phyloP scores from a whole-genome alignment of 1,140 invertebrate species.

The Caenorhabditis tropicalis region DNA sequence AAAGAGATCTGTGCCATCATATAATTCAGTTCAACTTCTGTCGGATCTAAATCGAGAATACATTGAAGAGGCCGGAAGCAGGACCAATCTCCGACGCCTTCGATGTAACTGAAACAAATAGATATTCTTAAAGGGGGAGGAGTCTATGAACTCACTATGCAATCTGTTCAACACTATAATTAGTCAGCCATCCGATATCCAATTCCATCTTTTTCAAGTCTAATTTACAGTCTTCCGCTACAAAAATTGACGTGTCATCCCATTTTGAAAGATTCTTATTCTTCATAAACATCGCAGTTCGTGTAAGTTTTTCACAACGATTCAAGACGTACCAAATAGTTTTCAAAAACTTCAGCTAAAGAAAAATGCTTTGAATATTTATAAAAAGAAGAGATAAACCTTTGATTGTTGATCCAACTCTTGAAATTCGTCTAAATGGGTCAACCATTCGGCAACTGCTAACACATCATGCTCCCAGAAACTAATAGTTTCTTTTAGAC shows the following conservation, averaged over 20 bases:
- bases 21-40: background rate
- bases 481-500: background rate
- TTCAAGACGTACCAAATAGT: background rate
- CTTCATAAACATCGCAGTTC: background rate
- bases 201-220: background rate
- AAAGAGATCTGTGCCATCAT: background rate
- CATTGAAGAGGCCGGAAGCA: background rate
- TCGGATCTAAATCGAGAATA: background rate
- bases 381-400: too few species aligned
- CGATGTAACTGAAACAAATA: background rate
- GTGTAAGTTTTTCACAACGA: background rate
- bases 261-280: background rate
- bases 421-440: slow-evolving; percentile 6
- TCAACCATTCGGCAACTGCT: background rate
- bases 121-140: background rate
- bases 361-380: too few species aligned
- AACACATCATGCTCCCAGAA: background rate
- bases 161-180: background rate
- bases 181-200: background rate
- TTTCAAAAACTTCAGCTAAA: background rate
- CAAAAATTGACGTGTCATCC: background rate
- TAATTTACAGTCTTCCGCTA: background rate
- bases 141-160: background rate
- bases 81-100: background rate
- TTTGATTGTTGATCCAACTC: background rate